A percentile compares a stretch with the other conserved stretches of the same genome.
Evolutionary conservation across 2,113 vertebrate species (phyloP).

Genomic region (Dasyornis broadbenti): DNA sequence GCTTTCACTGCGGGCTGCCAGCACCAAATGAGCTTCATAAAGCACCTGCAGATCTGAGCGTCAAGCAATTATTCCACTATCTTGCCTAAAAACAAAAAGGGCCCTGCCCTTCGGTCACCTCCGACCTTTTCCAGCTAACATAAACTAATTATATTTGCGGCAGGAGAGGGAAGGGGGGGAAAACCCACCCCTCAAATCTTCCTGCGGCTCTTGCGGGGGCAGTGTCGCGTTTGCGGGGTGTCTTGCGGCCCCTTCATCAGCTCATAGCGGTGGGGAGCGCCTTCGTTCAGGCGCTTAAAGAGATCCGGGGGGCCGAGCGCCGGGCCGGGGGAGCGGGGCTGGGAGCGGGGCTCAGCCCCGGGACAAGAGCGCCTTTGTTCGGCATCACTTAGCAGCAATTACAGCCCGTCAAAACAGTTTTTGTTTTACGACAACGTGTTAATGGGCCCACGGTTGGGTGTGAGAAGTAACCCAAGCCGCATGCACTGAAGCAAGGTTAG

Average conservation of each 20-base stretch:
- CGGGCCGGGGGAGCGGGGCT: neutral
- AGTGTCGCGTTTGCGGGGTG: conserved; percentile 69
- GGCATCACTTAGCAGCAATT: conserved; percentile 90
- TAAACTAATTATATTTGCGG: conserved; percentile 94
- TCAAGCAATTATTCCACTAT: conserved; percentile 87
- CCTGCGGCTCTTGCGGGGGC: conserved; percentile 68
- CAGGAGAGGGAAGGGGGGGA: conserved; percentile 11
- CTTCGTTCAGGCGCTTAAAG: conserved; percentile 38
- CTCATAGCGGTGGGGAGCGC: conserved; percentile 71
- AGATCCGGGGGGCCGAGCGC: conserved; percentile 37
- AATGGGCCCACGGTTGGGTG: conserved; percentile 89
- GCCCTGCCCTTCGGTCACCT: conserved; percentile 81
- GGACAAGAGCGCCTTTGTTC: conserved; percentile 85
- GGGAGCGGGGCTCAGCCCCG: conserved; percentile 30
- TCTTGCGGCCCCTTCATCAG: conserved; percentile 72
- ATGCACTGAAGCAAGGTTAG: conserved; percentile 84
- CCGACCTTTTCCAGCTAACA: conserved; percentile 92
- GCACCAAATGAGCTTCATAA: conserved; percentile 82
- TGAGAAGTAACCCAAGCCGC: conserved; percentile 89
- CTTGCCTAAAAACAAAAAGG: conserved; percentile 89
- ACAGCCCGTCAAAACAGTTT: conserved; percentile 92
- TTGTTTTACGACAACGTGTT: conserved; percentile 89
- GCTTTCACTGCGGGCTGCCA: conserved; percentile 76
- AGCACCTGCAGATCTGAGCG: conserved; percentile 89
- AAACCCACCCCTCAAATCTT: neutral